phyloP scores from a whole-genome alignment of 2,888 invertebrate species.

The Allophyes oxyacanthae region DNA sequence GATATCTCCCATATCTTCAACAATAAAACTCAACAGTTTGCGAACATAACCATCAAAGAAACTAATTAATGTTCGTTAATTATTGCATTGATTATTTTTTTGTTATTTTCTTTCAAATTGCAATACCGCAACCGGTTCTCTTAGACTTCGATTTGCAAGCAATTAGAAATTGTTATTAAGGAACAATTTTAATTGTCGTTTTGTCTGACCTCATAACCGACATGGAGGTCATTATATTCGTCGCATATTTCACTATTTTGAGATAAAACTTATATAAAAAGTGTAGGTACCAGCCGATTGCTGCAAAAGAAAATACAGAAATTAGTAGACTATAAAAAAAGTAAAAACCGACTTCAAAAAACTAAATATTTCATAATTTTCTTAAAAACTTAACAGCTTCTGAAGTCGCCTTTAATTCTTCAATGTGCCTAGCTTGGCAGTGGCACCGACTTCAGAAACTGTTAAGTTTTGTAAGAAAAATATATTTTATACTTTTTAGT shows the following conservation, averaged over 20 bases:
- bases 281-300: not conserved
- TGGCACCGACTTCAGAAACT: too few relatives aligned
- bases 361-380: too few relatives aligned
- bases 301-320: not conserved
- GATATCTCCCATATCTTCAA: too few relatives aligned
- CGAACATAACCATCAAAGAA: slow-evolving; percentile 17
- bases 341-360: too few relatives aligned
- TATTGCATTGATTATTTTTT: slow-evolving; percentile 29
- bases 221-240: slow-evolving; percentile 24
- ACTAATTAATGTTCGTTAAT: slow-evolving; percentile 41
- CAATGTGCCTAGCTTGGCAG: too few relatives aligned
- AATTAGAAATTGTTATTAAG: slow-evolving; percentile 40
- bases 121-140: slow-evolving; percentile 41
- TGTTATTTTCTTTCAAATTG: slow-evolving; percentile 42
- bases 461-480: too few relatives aligned
- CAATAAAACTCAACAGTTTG: too few relatives aligned
- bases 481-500: too few relatives aligned
- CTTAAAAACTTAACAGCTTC: too few relatives aligned
- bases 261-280: not conserved
- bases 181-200: slow-evolving; percentile 40
- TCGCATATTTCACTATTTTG: slow-evolving; percentile 19
- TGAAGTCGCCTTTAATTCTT: too few relatives aligned
- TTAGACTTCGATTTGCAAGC: slow-evolving; percentile 37
- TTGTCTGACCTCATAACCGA: slow-evolving; percentile 46
- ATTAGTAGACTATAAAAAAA: too few relatives aligned